phyloP scores from a whole-genome alignment of 2,797 vertebrate genomes.

The Serranus cabrilla region DNA sequence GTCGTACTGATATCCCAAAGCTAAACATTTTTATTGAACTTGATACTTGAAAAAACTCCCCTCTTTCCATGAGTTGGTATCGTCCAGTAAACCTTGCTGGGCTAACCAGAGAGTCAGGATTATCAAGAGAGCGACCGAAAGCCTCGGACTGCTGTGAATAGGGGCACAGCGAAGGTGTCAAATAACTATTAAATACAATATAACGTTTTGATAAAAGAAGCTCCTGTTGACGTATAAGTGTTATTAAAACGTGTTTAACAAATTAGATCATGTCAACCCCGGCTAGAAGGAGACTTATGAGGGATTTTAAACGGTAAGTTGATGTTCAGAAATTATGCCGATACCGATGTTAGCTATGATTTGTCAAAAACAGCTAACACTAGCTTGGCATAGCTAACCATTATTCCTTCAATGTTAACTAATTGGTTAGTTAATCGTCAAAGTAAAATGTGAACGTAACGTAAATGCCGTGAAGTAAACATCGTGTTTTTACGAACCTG shows the following conservation, averaged over 20 bases:
- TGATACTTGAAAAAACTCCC: fast-evolving
- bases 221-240: neutral
- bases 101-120: slow-evolving; percentile 49
- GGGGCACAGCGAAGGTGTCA: slow-evolving; percentile 24
- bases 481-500: neutral
- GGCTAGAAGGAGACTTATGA: slow-evolving; percentile 96
- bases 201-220: slow-evolving; percentile 16
- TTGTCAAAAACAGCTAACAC: slow-evolving; percentile 67
- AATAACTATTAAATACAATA: slow-evolving; percentile 28
- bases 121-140: slow-evolving; percentile 42
- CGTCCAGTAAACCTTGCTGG: slow-evolving; percentile 61
- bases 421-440: fast-evolving
- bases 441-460: fast-evolving
- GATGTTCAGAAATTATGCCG: slow-evolving; percentile 29
- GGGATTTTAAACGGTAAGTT: slow-evolving; percentile 96
- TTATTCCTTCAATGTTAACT: neutral
- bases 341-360: slow-evolving; percentile 52
- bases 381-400: slow-evolving; percentile 31
- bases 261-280: slow-evolving; percentile 92
- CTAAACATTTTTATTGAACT: neutral
- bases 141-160: neutral
- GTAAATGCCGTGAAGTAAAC: fast-evolving
- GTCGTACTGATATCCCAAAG: fast-evolving
- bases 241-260: slow-evolving; percentile 17
- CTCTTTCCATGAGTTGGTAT: slow-evolving; percentile 61